Evolutionary conservation across 2,113 vertebrate species (phyloP), one percentile per base, ranked within the genome.

Genomic region (Ceyx melanurus): DNA sequence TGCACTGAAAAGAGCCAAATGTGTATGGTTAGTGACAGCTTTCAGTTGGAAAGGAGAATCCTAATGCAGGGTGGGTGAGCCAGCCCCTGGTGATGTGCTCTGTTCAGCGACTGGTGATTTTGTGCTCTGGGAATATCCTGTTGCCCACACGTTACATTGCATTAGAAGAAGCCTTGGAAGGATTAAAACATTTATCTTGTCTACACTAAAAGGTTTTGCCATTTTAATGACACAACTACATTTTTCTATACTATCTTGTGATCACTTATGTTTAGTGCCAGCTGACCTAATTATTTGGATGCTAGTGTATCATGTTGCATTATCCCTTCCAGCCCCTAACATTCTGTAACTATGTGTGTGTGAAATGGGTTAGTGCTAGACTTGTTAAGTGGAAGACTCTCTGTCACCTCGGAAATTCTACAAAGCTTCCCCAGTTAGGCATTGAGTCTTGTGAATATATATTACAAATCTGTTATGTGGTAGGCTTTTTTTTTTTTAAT

Each of bases 361-460:
- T 37, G 37, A 37, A 88, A 71, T 33, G 20, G 5, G 37, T 86
- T 51, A 35, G 13, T 35, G 23, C 6, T 68, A 60, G 35, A 57
- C 11, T 4, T 61, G 26, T 40, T 65, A 61, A 19, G 29, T 48
- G 16, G 11, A 29, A 65, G 23, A 22, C 21, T 0, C 1, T 21
- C 46, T 48, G 8, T 48, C 29, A 48, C 50, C 61, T 77, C 73
- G 81, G 68, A 65, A 79, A 89, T 50, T 23, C 22, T 33, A 70
- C 20, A 62, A 43, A 57, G 3, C 31, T 40, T 33, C 15, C 5
- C 28, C 45, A 65, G 13, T 1, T 21, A 15, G 65, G 13, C 40
- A 76, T 5, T 0, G 0, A 50, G 21, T 22, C 48, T 54, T 51
- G 21, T 25, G 3, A 84, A 26, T 43, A n/a, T 7, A 22, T 37